Evolutionary conservation across 1,140 invertebrate genomes (phyloP).

Genomic region (Microplitis mediator): DNA sequence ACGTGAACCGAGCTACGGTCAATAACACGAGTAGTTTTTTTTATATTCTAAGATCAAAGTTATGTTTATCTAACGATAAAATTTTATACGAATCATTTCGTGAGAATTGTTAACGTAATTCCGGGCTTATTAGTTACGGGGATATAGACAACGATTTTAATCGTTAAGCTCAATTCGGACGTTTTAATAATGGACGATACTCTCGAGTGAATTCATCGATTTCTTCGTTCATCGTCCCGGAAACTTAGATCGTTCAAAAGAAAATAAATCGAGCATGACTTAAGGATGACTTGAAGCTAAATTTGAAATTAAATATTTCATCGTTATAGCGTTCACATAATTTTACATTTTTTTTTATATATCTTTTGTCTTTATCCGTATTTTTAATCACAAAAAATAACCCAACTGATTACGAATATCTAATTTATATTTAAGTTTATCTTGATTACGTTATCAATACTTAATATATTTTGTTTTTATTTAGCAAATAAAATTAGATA

Average conservation of each 20-base stretch:
- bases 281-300: neutral
- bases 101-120: conserved; percentile 12
- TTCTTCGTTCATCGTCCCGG: conserved; percentile 17
- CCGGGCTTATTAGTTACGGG: conserved; percentile 15
- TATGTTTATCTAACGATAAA: neutral
- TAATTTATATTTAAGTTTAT: too few relatives aligned
- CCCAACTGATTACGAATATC: too few relatives aligned
- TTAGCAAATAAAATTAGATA: too few relatives aligned
- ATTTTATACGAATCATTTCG: conserved; percentile 19
- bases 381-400: too few relatives aligned
- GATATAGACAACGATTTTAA: neutral
- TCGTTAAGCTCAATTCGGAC: conserved; percentile 6
- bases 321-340: neutral
- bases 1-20: neutral
- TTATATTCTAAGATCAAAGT: neutral
- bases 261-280: conserved; percentile 21
- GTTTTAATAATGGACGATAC: conserved; percentile 18
- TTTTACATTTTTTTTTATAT: neutral
- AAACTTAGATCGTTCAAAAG: conserved; percentile 16
- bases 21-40: neutral
- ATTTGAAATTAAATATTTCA: neutral
- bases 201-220: neutral
- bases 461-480: too few relatives aligned
- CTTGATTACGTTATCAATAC: too few relatives aligned
- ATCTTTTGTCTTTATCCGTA: too few relatives aligned